A percentile compares a stretch with the other conserved stretches of the same genome.
phyloP scores from a whole-genome alignment of 23 tunicate genomes.

The Botrylloides violaceus region DNA sequence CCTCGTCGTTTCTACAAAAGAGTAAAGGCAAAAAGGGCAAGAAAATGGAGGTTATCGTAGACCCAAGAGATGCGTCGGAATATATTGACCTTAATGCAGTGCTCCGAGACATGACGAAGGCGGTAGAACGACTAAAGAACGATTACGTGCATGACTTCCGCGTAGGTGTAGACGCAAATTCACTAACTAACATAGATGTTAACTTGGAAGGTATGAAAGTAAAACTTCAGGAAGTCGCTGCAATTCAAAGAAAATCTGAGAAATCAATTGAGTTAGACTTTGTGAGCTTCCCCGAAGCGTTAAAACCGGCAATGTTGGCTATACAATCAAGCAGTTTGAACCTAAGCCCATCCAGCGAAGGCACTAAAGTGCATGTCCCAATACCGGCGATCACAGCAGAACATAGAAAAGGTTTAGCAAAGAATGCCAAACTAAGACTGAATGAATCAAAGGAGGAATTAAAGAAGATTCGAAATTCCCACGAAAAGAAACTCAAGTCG shows the following conservation, averaged over 20 bases:
- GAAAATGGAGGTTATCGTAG: conserved; percentile 31
- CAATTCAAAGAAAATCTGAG: conserved; percentile 32
- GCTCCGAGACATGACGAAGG: conserved; percentile 18
- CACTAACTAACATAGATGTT: conserved; percentile 23
- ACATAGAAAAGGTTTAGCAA: conserved; percentile 30
- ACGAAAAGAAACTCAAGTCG: conserved; percentile 4
- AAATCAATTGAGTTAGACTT: conserved; percentile 27
- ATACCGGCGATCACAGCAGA: conserved; percentile 57
- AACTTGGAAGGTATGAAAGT: conserved; percentile 30
- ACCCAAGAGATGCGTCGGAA: conserved; percentile 47
- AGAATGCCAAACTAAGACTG: conserved; percentile 34
- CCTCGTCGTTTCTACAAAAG: neutral
- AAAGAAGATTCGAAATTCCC: conserved; percentile 2
- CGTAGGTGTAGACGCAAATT: conserved; percentile 34
- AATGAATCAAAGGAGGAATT: conserved; percentile 21
- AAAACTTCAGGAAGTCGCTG: conserved; percentile 38
- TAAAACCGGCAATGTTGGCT: conserved; percentile 24
- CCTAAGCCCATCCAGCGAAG: conserved; percentile 34
- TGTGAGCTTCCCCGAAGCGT: conserved; percentile 41
- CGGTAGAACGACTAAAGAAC: conserved; percentile 22
- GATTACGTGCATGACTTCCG: conserved; percentile 36
- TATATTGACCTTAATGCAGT: conserved; percentile 37
- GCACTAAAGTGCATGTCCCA: conserved; percentile 43
- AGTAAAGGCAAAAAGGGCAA: conserved; percentile 7
- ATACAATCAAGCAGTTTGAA: conserved; percentile 37